Base-by-base conservation (phyloP, 1,140 invertebrate species). In the Lordiphosa stackelbergi region DNA sequence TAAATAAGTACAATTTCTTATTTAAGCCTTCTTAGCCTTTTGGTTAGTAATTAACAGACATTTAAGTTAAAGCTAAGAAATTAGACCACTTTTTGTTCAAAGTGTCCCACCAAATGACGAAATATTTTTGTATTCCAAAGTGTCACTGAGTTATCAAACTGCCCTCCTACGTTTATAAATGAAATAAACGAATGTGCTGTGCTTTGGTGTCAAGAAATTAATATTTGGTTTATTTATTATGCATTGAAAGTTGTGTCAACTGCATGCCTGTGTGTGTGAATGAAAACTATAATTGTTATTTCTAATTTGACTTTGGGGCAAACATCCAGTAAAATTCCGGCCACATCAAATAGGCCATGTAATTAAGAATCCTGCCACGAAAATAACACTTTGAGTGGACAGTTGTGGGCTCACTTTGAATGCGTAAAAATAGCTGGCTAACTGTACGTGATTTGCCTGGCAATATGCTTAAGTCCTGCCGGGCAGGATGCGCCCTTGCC, bases 321-420 rank as follows among this genome's bases (percentile, higher is more conserved):
- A 57, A 36, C 37, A 42, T 34, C 60, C 36, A 24, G 22, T 43
- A 40, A 46, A 68, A 48, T 42, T 53, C 48, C 13, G 48, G 49
- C 49, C 56, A 43, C 40, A 43, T 52, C 38, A 63, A 66, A 61
- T 55, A 49, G 55, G 52, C 53, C 57, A 53, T 77, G 61, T 75
- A 81, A 81, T 81, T 83, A 83, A 73, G 78, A 68, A 66, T 63
- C 53, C 55, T 35, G 72, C 69, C 60, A 66, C 77, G 78, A 64
- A 83, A 84, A 81, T 83, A 81, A 83, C 73, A 73, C 77, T 81
- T 81, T 83, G 72, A 81, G 69, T 77, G 75, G 75, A 69, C 75
- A 75, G 71, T 83, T 81, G 69, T 68, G 66, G 65, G 43, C 59
- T 43, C 13, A 10, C 43, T 55, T 24, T 53, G 51, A 53, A 53